Evolutionary conservation across 2,797 vertebrate genomes (phyloP), one percentile per base, ranked within the genome.

Genomic region (Harpagifer antarcticus): DNA sequence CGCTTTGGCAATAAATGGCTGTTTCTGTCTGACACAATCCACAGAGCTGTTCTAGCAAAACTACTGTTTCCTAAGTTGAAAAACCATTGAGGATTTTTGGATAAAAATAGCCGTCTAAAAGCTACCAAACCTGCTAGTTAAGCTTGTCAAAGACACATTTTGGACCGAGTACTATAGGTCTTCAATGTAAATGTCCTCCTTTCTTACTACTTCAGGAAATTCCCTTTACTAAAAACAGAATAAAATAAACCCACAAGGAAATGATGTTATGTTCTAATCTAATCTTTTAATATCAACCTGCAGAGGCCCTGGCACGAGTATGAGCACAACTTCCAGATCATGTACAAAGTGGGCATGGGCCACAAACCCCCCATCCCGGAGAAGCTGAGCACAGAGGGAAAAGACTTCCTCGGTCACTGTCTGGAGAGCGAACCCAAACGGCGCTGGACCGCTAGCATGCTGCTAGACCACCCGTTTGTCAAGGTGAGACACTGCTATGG

Each of bases 311-410:
- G 98, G 98, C 98, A 99, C 3, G 98, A 99, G 85, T 99, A 98
- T 0, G 98, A 99, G 85, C 98, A 99, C 95, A 99, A 99, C 94
- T 99, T 99, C 89, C 98, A 99, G 94, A 99, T 99, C 72, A 99
- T 99, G 98, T 99, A 99, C 89, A 98, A 96, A 94, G 98, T 99
- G 82, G 98, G 98, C 16, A 99, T 99, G 98, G 98, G 98, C 54
- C 97, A 99, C 82, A 99, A 98, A 87, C 98, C 98, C 0, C 97
- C 98, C 3, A 96, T 99, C 88, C 98, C 98, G 0, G 98, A 99
- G 86, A 96, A 97, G 84, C 91, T 99, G 87, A 99, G 97, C 92
- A 97, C 96, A 0, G 98, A 99, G 93, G 98, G 98, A 50, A 99
- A 99, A 90, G 98, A 98, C 89, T 99, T 97, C 91, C 96, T 99